phyloP scores from a whole-genome alignment of 2,797 vertebrate genomes.

The Smutsia temminckii region DNA sequence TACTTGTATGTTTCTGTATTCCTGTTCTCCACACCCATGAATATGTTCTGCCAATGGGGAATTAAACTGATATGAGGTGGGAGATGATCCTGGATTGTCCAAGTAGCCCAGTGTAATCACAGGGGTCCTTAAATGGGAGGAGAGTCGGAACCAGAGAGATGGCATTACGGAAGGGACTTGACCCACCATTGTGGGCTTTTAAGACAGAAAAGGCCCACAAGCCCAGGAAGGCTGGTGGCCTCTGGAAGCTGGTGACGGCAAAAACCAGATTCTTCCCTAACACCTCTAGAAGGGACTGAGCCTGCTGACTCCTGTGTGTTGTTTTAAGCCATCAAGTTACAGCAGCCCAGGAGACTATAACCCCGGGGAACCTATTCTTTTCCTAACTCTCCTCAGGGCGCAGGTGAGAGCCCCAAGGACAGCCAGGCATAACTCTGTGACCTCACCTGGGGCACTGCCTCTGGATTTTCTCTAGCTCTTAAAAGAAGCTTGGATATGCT shows the following conservation, averaged over 20 bases:
- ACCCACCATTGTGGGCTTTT: accelerated
- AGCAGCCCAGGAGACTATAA: background rate
- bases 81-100: background rate
- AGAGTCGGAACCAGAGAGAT: background rate
- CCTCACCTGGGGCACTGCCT: background rate
- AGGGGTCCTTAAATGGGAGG: background rate
- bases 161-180: background rate
- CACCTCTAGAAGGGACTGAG: background rate
- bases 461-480: background rate
- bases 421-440: background rate
- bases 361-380: background rate
- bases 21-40: background rate
- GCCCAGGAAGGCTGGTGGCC: background rate
- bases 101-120: background rate
- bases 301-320: background rate
- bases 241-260: background rate
- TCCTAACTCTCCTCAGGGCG: background rate
- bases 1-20: too few species aligned
- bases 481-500: background rate
- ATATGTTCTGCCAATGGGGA: background rate
- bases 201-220: background rate
- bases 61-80: background rate
- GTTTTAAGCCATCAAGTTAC: background rate
- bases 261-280: background rate
- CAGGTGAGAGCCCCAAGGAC: background rate